Conservation (phyloP, 1,140 invertebrate genomes). For the Venustaconcha ellipsiformis region DNA sequence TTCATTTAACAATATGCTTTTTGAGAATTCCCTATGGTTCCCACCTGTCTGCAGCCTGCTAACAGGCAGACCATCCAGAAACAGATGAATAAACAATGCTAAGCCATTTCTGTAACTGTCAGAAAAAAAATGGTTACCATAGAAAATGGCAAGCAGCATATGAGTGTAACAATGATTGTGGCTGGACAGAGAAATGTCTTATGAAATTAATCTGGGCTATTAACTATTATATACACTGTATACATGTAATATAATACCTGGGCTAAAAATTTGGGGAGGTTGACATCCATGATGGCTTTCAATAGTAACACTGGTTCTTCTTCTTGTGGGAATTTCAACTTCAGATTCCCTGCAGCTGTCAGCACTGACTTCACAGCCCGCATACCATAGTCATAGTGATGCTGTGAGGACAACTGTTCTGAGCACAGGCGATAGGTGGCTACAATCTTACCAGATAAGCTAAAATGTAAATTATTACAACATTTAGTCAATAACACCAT, state of each 20-base stretch:
- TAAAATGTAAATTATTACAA: constrained; percentile 33
- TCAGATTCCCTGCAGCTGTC: constrained; percentile 70
- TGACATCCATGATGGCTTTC: constrained; percentile 70
- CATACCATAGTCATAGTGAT: constrained; percentile 72
- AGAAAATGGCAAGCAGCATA: too few species aligned
- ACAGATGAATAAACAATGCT: too few species aligned
- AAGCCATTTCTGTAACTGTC: too few species aligned
- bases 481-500: not conserved
- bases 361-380: constrained; percentile 71
- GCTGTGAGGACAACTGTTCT: constrained; percentile 71
- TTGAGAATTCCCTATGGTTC: too few species aligned
- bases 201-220: not conserved
- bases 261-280: constrained; percentile 69
- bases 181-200: not conserved
- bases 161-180: too few species aligned
- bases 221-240: not conserved
- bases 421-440: constrained; percentile 70
- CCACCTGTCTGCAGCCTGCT: too few species aligned
- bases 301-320: constrained; percentile 68
- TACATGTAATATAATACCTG: constrained; percentile 51
- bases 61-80: too few species aligned
- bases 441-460: constrained; percentile 70
- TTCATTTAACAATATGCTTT: too few species aligned
- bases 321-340: constrained; percentile 67
- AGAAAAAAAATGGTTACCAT: too few species aligned